A percentile compares a stretch with the other conserved stretches of the same genome.
These are phyloP conservation scores for Anoncus sp. DNA, from an alignment of 2,888 invertebrate genomes.

Conservation along the genomic window DNA sequence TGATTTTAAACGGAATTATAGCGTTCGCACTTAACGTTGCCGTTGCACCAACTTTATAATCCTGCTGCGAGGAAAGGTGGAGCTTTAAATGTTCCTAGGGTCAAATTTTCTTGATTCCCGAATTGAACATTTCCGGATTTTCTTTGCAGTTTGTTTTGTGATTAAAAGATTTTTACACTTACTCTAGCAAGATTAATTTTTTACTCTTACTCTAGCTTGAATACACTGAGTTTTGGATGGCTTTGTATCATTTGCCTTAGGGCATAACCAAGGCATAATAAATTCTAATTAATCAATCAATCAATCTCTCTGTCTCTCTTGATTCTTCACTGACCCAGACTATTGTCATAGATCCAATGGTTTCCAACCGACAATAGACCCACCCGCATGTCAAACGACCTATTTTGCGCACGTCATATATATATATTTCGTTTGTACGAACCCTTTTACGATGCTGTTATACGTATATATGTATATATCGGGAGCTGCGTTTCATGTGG, in stretches of 20 bases:
- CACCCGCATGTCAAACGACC: conserved; percentile 78
- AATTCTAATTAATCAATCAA: too few species aligned
- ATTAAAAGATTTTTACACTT: too few species aligned
- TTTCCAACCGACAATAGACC: conserved; percentile 75
- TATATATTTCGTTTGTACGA: conserved; percentile 24
- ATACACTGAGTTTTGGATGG: too few species aligned
- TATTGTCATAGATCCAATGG: conserved; percentile 70
- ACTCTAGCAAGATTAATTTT: too few species aligned
- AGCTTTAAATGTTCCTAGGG: too few species aligned
- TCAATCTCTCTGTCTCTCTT: not conserved
- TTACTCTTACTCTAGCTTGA: too few species aligned
- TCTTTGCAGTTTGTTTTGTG: too few species aligned
- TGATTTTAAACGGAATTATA: conserved; percentile 50
- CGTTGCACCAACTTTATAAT: conserved; percentile 47
- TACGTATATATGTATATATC: conserved; percentile 8
- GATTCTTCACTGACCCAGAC: conserved; percentile 28
- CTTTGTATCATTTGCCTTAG: too few species aligned
- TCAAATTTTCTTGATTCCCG: too few species aligned
- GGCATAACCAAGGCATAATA: too few species aligned
- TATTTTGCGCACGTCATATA: conserved; percentile 65
- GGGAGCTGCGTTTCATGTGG: conserved; percentile 23
- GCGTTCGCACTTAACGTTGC: conserved; percentile 28
- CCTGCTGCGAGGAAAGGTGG: conserved; percentile 39
- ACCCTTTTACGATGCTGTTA: conserved; percentile 34
- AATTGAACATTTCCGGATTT: too few species aligned